Evolutionary conservation across 2,113 vertebrate species (phyloP).

Genomic region (Oreochromis tanganicae): DNA sequence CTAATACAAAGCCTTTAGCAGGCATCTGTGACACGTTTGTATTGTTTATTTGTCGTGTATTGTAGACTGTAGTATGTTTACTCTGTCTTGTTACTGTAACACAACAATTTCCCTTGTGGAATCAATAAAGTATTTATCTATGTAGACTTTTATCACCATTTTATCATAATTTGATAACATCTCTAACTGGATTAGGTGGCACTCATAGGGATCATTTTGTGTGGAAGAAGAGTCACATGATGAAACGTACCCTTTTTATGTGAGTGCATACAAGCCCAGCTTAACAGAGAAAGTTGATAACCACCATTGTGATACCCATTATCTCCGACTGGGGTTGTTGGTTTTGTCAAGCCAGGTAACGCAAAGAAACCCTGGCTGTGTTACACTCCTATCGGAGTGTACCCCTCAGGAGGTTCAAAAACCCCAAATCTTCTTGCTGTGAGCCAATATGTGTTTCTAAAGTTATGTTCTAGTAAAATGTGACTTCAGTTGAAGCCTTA

Average conservation of each 20-base stretch:
- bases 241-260: fast-evolving
- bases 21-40: background rate
- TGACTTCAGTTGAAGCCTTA: background rate
- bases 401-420: background rate
- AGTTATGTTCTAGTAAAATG: background rate
- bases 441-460: background rate
- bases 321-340: fast-evolving
- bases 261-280: background rate
- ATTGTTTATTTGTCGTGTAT: fast-evolving
- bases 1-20: background rate
- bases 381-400: fast-evolving
- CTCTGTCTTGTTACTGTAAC: background rate
- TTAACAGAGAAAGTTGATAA: background rate
- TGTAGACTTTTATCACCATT: background rate
- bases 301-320: background rate
- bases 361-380: background rate
- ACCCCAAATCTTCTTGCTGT: background rate
- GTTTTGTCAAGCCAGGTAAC: background rate
- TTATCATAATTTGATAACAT: background rate
- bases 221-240: background rate
- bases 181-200: background rate
- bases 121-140: background rate
- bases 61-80: background rate
- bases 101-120: background rate
- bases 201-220: background rate